Evolutionary conservation across 2,888 invertebrate genomes (phyloP), one percentile per base, ranked within the genome.

Genomic region (Eubasilissa splendida): DNA sequence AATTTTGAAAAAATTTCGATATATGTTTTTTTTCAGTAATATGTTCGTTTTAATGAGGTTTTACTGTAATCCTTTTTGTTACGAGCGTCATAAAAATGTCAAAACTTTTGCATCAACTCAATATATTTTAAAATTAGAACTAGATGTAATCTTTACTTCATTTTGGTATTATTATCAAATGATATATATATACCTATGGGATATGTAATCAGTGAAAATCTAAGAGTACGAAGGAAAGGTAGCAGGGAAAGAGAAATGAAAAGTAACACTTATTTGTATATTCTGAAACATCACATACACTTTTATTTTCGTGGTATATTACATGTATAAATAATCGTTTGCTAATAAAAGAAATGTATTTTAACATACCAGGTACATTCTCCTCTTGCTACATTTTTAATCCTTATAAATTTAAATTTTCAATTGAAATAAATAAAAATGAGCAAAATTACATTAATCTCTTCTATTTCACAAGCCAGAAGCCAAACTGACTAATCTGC

Each of bases 271-370:
- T 68, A 56, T 73, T 58, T 73, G 63, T 71, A 66, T 80, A 56
- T 75, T 81, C 56, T 56, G 54, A 52, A 58, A 65, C 56, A 50
- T 68, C 54, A 79, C 71, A 68, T 82, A 80, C 58, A 76, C 63
- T 71, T 71, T 73, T 42, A 42, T 42, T 42, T 65, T 71, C 33
- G 22, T 81, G 56, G 52, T 80, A 42, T 73, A 80, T 74, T 63
- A 79, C 63, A 71, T 42, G 56, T 81, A 80, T 80, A 81, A 81
- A 68, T 71, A 77, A 77, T 77, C 66, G 66, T 58, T 77, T 68
- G 68, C 77, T 77, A 77, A 66, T 77, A 68, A 77, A 66, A 42
- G 66, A 77, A 77, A 77, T 77, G 66, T 68, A 56, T 58, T 76
- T 68, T 77, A 66, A 77, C 70, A 77, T 77, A 77, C 66, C 77